phyloP scores from a whole-genome alignment of 1,140 invertebrate species.

The Riptortus pedestris region DNA sequence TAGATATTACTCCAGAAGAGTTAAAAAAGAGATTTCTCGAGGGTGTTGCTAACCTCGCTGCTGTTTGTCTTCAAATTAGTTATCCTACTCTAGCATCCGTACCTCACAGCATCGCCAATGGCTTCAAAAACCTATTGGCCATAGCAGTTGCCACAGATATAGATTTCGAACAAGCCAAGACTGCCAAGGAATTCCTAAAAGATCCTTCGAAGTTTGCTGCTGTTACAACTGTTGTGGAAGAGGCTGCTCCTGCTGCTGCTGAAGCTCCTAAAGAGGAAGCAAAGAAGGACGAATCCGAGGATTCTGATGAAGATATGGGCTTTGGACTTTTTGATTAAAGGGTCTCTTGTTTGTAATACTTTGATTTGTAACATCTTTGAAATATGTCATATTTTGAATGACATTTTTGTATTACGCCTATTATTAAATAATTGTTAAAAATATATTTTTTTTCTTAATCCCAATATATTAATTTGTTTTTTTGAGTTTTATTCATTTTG shows the following conservation, averaged over 20 bases:
- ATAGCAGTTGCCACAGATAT: constrained; percentile 92
- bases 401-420: no score
- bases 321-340: constrained; percentile 17
- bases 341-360: no score
- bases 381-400: no score
- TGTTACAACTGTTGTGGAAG: not conserved
- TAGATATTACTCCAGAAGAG: constrained; percentile 97
- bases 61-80: constrained; percentile 84
- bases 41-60: constrained; percentile 86
- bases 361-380: no score
- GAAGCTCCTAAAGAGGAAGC: not conserved
- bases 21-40: constrained; percentile 78
- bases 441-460: no score
- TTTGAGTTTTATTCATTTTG: no score
- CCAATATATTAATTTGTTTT: no score
- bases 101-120: constrained; percentile 93
- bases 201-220: constrained; percentile 13
- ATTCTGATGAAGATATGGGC: constrained; percentile 8
- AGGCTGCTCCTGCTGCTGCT: constrained; percentile 5
- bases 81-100: constrained; percentile 96
- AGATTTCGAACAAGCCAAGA: constrained; percentile 85
- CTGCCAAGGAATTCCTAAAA: constrained; percentile 83
- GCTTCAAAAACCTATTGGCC: constrained; percentile 95
- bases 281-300: not conserved
- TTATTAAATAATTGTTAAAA: no score